A percentile compares a stretch with the other conserved stretches of the same genome.
Conservation (phyloP, 2,797 vertebrate genomes). For the Lepilemur septentrionalis region DNA sequence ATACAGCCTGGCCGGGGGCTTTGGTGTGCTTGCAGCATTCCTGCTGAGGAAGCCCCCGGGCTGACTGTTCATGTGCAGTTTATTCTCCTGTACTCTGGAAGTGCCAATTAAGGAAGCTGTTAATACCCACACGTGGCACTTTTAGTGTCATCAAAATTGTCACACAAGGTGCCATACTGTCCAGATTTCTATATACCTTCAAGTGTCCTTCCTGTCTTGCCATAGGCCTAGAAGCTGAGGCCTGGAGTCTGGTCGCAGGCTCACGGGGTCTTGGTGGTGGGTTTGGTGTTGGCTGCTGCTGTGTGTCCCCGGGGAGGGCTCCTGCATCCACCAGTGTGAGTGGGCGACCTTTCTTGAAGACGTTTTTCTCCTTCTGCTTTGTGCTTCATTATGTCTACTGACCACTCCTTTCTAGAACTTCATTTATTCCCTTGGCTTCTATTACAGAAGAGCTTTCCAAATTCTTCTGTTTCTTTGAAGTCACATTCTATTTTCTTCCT, state of each 20-base stretch:
- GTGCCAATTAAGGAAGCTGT: neutral
- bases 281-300: neutral
- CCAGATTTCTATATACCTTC: fast-evolving
- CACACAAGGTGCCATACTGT: too few relatives aligned
- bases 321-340: neutral
- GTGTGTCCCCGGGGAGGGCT: fast-evolving
- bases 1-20: neutral
- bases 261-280: neutral
- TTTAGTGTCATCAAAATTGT: neutral
- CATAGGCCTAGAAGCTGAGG: neutral
- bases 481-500: neutral
- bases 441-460: neutral
- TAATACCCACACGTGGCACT: too few relatives aligned
- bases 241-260: neutral
- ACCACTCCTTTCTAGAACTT: neutral
- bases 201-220: neutral
- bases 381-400: fast-evolving
- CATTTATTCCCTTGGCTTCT: neutral
- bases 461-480: neutral
- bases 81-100: neutral
- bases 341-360: neutral
- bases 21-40: fast-evolving
- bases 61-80: neutral
- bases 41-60: neutral
- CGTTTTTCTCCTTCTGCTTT: neutral